Percentiles rank a stretch among this genome's conserved stretches.
Evolutionary conservation across 2,797 vertebrate genomes (phyloP).

Genomic region (Schizopygopsis pylzovi): DNA sequence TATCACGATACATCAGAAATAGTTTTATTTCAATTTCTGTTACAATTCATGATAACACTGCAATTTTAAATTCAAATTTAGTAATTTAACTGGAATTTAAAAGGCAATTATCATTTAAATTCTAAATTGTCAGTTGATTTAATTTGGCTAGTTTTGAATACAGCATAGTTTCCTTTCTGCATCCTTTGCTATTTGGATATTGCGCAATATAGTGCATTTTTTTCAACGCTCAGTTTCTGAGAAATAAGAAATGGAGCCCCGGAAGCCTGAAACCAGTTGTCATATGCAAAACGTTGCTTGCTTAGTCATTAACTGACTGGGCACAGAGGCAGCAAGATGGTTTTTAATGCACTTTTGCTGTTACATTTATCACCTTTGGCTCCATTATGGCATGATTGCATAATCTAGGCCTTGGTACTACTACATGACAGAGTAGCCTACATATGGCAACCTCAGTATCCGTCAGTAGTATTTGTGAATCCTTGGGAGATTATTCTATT

Average conservation of each 20-base stretch:
- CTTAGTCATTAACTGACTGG: background rate
- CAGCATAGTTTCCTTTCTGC: background rate
- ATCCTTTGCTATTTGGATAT: background rate
- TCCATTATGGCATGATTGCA: background rate
- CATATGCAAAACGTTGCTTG: background rate
- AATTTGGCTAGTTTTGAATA: background rate
- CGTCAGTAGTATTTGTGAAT: slow-evolving; percentile 17
- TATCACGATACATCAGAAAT: background rate
- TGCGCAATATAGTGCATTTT: background rate
- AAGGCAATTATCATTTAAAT: background rate
- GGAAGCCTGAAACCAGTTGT: background rate
- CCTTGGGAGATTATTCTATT: slow-evolving; percentile 9
- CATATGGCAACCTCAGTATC: slow-evolving; percentile 19
- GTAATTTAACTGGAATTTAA: background rate
- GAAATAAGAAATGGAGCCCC: background rate
- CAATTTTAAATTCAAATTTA: background rate
- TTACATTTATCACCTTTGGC: slow-evolving; percentile 19
- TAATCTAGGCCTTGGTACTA: background rate
- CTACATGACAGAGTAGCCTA: slow-evolving; percentile 6
- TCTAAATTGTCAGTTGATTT: background rate
- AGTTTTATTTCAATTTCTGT: too few relatives aligned
- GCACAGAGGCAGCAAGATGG: background rate
- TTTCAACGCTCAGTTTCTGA: background rate
- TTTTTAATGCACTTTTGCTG: background rate
- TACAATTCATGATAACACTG: background rate